A percentile compares a stretch with the other conserved stretches of the same genome.
Conservation (phyloP, 2,888 invertebrate genomes). For the Drosophila suboccidentalis region DNA sequence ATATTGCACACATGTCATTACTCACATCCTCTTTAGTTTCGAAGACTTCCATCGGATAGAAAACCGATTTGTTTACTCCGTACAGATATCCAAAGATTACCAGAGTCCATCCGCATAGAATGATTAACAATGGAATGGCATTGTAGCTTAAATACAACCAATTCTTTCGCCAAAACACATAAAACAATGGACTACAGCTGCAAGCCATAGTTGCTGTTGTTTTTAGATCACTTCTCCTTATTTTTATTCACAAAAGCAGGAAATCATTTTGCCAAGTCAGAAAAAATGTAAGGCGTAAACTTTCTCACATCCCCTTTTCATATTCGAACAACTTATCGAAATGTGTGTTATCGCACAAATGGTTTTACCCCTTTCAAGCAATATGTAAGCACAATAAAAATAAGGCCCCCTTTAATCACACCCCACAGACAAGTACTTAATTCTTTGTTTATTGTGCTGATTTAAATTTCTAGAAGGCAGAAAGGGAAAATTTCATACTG, state of each 20-base stretch:
- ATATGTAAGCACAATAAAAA: neutral
- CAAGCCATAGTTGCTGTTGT: constrained; percentile 44
- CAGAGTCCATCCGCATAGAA: constrained; percentile 47
- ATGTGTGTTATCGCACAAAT: constrained; percentile 5
- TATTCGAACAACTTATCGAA: neutral
- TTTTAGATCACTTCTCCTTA: neutral
- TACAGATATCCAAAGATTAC: constrained; percentile 64
- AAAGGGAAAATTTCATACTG: neutral
- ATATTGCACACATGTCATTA: constrained; percentile 1
- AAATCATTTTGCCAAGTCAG: constrained; percentile 4
- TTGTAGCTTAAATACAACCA: constrained; percentile 69
- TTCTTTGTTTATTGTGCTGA: neutral
- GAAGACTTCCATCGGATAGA: constrained; percentile 8
- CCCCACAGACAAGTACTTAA: neutral
- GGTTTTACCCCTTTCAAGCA: neutral
- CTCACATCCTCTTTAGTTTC: constrained; percentile 62
- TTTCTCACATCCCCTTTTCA: constrained; percentile 10
- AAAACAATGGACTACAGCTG: constrained; percentile 50
- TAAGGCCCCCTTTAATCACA: neutral
- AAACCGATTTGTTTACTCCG: constrained; percentile 39
- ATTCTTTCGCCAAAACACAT: constrained; percentile 80
- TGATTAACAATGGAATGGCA: constrained; percentile 53
- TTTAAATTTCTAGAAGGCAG: neutral
- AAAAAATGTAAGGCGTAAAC: constrained; percentile 10
- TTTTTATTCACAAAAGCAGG: constrained; percentile 3